Evolutionary conservation across 2,113 vertebrate genomes (phyloP).

Genomic region (Pseudopipra pipra): DNA sequence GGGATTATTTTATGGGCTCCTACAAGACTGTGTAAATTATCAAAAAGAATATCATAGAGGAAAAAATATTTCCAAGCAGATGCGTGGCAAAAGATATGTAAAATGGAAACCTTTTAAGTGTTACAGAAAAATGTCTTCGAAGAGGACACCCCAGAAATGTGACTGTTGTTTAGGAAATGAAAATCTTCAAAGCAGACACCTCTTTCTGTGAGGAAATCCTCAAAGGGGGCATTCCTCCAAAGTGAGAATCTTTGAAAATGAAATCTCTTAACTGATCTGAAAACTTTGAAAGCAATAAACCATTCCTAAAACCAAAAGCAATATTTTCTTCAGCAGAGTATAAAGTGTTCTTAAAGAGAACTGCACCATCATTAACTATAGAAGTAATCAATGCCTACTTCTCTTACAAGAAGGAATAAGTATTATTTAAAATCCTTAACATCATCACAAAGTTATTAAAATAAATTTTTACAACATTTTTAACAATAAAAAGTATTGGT

Average conservation of each 20-base stretch:
- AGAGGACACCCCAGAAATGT: constrained; percentile 69
- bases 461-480: background rate
- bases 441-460: background rate
- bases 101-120: constrained; percentile 61
- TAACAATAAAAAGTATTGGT: background rate
- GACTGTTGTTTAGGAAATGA: constrained; percentile 51
- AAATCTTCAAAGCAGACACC: constrained; percentile 70
- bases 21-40: background rate
- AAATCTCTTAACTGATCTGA: constrained; percentile 61
- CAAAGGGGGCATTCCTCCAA: constrained; percentile 65
- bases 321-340: constrained; percentile 23
- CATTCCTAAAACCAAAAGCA: constrained; percentile 21
- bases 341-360: background rate
- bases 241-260: constrained; percentile 69
- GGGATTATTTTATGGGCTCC: background rate
- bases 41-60: constrained; percentile 16
- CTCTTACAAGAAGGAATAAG: background rate
- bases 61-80: constrained; percentile 29
- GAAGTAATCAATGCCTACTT: background rate
- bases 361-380: background rate
- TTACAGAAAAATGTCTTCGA: constrained; percentile 64
- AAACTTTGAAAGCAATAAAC: constrained; percentile 65
- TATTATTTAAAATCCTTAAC: background rate
- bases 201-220: constrained; percentile 62
- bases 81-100: constrained; percentile 24